phyloP scores from a whole-genome alignment of 2,797 vertebrate genomes.

The Typhlichthys subterraneus region DNA sequence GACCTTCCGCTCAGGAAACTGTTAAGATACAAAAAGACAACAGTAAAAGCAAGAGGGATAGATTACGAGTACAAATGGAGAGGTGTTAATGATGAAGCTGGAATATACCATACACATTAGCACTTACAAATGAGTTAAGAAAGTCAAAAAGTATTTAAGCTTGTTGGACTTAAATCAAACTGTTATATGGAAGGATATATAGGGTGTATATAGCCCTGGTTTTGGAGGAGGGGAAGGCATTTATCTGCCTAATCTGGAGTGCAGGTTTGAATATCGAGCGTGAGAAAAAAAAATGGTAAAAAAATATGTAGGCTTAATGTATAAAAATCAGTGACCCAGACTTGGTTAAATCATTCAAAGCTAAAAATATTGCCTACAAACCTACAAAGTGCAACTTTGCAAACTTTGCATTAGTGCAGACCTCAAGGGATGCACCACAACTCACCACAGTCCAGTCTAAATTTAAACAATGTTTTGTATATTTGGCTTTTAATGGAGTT shows the following conservation, averaged over 20 bases:
- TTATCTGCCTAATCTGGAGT: slow-evolving; percentile 47
- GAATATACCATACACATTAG: slow-evolving; percentile 68
- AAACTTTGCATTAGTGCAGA: slow-evolving; percentile 51
- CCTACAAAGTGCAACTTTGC: slow-evolving; percentile 70
- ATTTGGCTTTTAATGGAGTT: slow-evolving; percentile 47
- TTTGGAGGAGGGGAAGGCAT: slow-evolving; percentile 40
- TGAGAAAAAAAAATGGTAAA: background rate
- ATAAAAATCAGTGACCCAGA: slow-evolving; percentile 29
- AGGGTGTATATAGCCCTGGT: slow-evolving; percentile 66
- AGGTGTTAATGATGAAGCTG: slow-evolving; percentile 66
- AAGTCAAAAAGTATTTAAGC: slow-evolving; percentile 71
- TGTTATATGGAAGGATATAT: slow-evolving; percentile 72
- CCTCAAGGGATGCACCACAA: slow-evolving; percentile 32
- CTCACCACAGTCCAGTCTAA: slow-evolving; percentile 26
- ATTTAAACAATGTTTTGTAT: slow-evolving; percentile 40
- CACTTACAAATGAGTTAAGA: slow-evolving; percentile 71
- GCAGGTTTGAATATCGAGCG: slow-evolving; percentile 35
- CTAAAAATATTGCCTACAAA: slow-evolving; percentile 36
- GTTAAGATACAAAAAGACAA: slow-evolving; percentile 64
- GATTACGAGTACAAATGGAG: slow-evolving; percentile 48
- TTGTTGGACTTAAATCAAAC: slow-evolving; percentile 67
- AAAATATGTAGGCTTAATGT: slow-evolving; percentile 29
- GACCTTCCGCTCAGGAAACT: slow-evolving; percentile 71
- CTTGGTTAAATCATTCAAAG: slow-evolving; percentile 35
- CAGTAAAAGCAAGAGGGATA: slow-evolving; percentile 61